Percentiles rank a stretch among this genome's conserved stretches.
Evolutionary conservation across 1,140 invertebrate genomes (phyloP).

Genomic region (Harlomillsia oculata): DNA sequence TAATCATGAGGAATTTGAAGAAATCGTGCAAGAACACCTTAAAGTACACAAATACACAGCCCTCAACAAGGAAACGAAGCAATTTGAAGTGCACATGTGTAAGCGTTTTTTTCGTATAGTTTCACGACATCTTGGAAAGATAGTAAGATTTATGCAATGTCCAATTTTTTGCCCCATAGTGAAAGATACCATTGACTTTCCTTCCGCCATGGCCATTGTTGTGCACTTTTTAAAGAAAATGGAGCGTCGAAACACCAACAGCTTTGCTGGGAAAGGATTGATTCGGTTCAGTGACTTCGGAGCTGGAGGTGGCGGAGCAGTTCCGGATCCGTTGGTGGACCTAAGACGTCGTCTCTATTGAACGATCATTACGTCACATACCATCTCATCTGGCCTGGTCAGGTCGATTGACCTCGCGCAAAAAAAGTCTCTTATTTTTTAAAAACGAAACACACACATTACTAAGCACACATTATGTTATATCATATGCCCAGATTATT

Average conservation of each 20-base stretch:
- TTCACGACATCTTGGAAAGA: background rate
- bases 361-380: too few species aligned
- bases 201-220: constrained; percentile 7
- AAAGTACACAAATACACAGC: constrained; percentile 19
- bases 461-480: too few species aligned
- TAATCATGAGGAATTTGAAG: constrained; percentile 9
- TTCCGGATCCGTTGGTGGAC: too few species aligned
- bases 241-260: constrained; percentile 1
- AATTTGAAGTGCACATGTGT: constrained; percentile 20
- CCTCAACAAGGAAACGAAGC: constrained; percentile 14
- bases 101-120: background rate
- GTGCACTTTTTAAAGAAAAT: constrained; percentile 17
- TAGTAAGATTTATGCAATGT: background rate
- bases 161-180: constrained; percentile 3
- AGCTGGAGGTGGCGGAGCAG: too few species aligned
- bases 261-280: constrained; percentile 8
- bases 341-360: too few species aligned
- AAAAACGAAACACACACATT: too few species aligned
- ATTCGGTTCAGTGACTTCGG: constrained; percentile 1
- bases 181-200: constrained; percentile 15
- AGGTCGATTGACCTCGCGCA: too few species aligned
- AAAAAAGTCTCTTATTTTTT: too few species aligned
- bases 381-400: too few species aligned
- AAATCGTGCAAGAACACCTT: constrained; percentile 31
- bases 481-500: too few species aligned